phyloP scores from a whole-genome alignment of 2,888 invertebrate genomes.

The Tetranychus truncatus region DNA sequence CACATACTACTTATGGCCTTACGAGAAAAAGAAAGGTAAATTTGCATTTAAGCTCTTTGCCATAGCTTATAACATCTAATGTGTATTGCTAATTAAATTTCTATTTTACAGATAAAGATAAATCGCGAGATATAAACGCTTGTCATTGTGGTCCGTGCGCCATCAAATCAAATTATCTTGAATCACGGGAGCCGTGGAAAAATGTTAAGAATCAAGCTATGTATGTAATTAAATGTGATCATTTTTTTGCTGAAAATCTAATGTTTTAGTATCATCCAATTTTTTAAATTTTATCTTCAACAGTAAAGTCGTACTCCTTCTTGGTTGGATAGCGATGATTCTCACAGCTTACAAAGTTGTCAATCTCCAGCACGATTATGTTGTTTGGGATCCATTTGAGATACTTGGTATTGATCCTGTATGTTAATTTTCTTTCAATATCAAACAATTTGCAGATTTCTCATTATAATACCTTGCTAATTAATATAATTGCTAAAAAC shows the following conservation, averaged over 20 bases:
- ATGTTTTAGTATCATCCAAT: slow-evolving; percentile 2
- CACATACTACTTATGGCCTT: slow-evolving; percentile 93
- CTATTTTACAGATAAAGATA: slow-evolving; percentile 41
- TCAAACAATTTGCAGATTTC: neutral
- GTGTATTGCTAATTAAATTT: neutral
- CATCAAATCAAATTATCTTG: slow-evolving; percentile 59
- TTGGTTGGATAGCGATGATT: slow-evolving; percentile 62
- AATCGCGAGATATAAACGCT: slow-evolving; percentile 50
- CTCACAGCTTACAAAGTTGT: slow-evolving; percentile 76
- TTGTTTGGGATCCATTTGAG: slow-evolving; percentile 95
- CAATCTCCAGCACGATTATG: slow-evolving; percentile 92
- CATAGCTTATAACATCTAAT: neutral
- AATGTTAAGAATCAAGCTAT: slow-evolving; percentile 54
- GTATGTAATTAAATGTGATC: slow-evolving; percentile 33
- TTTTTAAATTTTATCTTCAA: neutral
- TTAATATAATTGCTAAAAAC: too few relatives aligned
- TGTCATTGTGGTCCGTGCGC: slow-evolving; percentile 79
- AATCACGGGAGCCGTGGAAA: slow-evolving; percentile 71
- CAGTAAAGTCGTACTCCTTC: slow-evolving; percentile 43
- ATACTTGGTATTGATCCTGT: slow-evolving; percentile 72
- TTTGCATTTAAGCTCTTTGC: slow-evolving; percentile 17
- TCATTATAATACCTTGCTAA: neutral
- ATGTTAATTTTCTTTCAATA: slow-evolving; percentile 29
- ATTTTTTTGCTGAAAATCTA: neutral
- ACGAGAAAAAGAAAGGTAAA: slow-evolving; percentile 58